These are phyloP conservation scores for Thunnus albacares DNA, from an alignment of 2,797 vertebrate species.

Conservation along the genomic window DNA sequence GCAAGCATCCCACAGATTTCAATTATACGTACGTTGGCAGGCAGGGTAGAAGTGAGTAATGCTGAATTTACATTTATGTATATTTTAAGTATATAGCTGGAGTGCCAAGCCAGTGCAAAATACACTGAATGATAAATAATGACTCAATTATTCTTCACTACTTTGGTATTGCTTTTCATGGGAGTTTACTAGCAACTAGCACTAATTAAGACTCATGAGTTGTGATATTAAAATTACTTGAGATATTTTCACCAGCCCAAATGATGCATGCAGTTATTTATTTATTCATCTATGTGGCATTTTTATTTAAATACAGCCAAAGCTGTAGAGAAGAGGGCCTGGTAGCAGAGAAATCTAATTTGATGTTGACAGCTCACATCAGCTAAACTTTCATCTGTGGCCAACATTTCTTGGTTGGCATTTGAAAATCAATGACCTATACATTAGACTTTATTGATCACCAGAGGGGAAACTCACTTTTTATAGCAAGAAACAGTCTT, in stretches of 20 bases:
- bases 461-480: too few relatives aligned
- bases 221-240: not conserved
- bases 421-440: not conserved
- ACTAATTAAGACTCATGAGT: not conserved
- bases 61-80: constrained; percentile 47
- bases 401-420: not conserved
- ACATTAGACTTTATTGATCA: not conserved
- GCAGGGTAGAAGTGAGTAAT: constrained; percentile 28
- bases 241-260: not conserved
- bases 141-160: not conserved
- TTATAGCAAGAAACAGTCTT: not conserved
- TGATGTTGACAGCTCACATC: not conserved
- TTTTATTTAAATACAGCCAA: not conserved
- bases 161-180: constrained; percentile 1
- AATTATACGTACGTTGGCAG: constrained; percentile 39
- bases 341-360: not conserved
- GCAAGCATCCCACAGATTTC: constrained; percentile 54
- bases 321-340: not conserved
- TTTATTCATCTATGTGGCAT: not conserved
- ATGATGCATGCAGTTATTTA: not conserved
- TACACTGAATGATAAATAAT: constrained; percentile 3
- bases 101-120: not conserved
- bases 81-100: constrained; percentile 26
- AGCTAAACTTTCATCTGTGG: not conserved
- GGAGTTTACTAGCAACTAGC: not conserved